Conservation (phyloP, 2,888 invertebrate species). For the Coelopa pilipes region DNA sequence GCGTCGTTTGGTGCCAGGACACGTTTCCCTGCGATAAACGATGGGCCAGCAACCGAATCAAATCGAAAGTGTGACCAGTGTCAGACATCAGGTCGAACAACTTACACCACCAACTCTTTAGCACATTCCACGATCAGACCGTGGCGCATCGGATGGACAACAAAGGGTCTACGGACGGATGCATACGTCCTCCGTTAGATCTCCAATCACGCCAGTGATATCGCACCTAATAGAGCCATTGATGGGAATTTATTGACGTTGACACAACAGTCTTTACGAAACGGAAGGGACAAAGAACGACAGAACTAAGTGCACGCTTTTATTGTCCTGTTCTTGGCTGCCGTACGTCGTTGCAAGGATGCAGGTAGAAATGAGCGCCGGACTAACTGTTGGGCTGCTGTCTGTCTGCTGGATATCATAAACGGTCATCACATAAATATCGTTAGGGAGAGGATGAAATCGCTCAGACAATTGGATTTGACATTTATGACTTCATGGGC, state of each 20-base stretch:
- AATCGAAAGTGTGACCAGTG: conserved; percentile 29
- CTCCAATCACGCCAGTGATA: conserved; percentile 16
- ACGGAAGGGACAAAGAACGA: background rate
- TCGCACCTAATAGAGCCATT: conserved; percentile 49
- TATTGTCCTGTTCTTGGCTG: conserved; percentile 17
- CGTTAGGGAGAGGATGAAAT: conserved; percentile 31
- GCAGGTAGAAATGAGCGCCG: conserved; percentile 18
- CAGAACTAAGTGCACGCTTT: background rate
- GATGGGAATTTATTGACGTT: conserved; percentile 56
- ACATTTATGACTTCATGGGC: conserved; percentile 57
- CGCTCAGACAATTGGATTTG: conserved; percentile 40
- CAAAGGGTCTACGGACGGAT: conserved; percentile 8
- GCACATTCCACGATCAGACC: conserved; percentile 25
- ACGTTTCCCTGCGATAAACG: background rate
- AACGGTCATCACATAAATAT: conserved; percentile 59
- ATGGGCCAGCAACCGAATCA: conserved; percentile 13
- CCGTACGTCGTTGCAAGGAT: background rate
- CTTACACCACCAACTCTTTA: conserved; percentile 32
- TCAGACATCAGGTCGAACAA: conserved; percentile 22
- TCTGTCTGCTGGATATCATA: conserved; percentile 55
- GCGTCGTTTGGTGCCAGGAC: background rate
- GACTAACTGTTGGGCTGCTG: background rate
- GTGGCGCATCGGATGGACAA: background rate
- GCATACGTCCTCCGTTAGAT: background rate
- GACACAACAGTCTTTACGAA: background rate